A percentile compares a stretch with the other conserved stretches of the same genome.
Evolutionary conservation across 2,888 invertebrate genomes (phyloP).

Genomic region (Pachydiplax longipennis): DNA sequence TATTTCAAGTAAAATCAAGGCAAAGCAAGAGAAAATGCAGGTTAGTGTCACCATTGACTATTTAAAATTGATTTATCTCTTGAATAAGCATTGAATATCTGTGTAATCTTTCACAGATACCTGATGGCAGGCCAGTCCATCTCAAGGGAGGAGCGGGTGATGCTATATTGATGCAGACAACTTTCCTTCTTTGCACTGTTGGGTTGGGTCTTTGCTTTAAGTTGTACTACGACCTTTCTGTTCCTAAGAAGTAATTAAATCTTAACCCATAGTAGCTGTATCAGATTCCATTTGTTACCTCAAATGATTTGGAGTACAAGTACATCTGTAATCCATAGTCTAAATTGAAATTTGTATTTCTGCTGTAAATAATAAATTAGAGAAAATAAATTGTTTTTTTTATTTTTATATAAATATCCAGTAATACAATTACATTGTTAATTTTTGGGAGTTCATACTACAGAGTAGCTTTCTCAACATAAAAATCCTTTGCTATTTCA

Average conservation of each 20-base stretch:
- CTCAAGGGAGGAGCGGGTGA: slow-evolving; percentile 68
- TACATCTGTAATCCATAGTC: background rate
- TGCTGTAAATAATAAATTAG: slow-evolving; percentile 22
- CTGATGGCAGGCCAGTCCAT: slow-evolving; percentile 67
- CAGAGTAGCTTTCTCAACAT: background rate
- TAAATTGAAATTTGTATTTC: background rate
- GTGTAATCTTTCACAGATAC: slow-evolving; percentile 60
- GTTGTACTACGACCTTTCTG: slow-evolving; percentile 54
- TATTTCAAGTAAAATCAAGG: slow-evolving; percentile 50
- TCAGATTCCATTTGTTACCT: background rate
- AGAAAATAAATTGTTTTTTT: background rate
- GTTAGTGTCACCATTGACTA: slow-evolving; percentile 50
- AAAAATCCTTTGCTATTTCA: background rate
- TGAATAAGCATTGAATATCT: slow-evolving; percentile 51
- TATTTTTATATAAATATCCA: background rate
- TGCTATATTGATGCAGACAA: slow-evolving; percentile 60
- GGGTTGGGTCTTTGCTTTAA: slow-evolving; percentile 57
- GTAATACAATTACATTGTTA: background rate
- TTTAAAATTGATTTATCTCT: background rate
- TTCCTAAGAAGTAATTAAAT: slow-evolving; percentile 51
- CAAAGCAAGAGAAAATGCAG: slow-evolving; percentile 56
- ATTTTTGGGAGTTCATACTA: background rate
- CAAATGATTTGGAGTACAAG: background rate
- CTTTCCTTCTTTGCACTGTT: slow-evolving; percentile 56
- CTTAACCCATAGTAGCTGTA: background rate